phyloP scores from a whole-genome alignment of 1,140 invertebrate genomes.

The Leptopilina boulardi region DNA sequence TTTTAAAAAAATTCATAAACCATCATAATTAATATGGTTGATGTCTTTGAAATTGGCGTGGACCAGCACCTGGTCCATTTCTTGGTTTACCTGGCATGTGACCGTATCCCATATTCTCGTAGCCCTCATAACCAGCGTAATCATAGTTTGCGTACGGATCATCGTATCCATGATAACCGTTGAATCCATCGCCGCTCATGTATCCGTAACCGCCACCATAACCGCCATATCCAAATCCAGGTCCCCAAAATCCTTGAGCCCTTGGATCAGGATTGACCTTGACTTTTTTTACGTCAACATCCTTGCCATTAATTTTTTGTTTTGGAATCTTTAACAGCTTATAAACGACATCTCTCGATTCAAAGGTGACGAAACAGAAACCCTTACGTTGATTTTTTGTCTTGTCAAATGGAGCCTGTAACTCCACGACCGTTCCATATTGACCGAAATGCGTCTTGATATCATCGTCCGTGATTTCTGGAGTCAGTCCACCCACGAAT shows the following conservation, averaged over 20 bases:
- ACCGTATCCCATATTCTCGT: slow-evolving; percentile 71
- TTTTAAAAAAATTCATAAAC: slow-evolving; percentile 39
- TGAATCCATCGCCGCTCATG: slow-evolving; percentile 71
- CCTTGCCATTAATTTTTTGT: slow-evolving; percentile 81
- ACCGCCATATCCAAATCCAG: slow-evolving; percentile 72
- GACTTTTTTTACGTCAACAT: slow-evolving; percentile 78
- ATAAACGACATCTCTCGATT: slow-evolving; percentile 80
- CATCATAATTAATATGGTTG: slow-evolving; percentile 72
- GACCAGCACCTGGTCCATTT: slow-evolving; percentile 66
- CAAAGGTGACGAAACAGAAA: slow-evolving; percentile 83
- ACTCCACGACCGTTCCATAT: slow-evolving; percentile 80
- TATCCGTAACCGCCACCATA: slow-evolving; percentile 75
- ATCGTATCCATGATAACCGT: slow-evolving; percentile 73
- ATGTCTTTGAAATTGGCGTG: slow-evolving; percentile 76
- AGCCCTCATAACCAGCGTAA: slow-evolving; percentile 70
- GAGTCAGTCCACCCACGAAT: slow-evolving; percentile 82
- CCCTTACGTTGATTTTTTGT: slow-evolving; percentile 82
- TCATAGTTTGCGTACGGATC: slow-evolving; percentile 72
- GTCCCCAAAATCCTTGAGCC: slow-evolving; percentile 71
- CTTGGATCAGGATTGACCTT: slow-evolving; percentile 75
- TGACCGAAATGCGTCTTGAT: slow-evolving; percentile 80
- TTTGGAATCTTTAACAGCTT: slow-evolving; percentile 80
- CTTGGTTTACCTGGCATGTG: slow-evolving; percentile 68
- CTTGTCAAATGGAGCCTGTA: slow-evolving; percentile 85
- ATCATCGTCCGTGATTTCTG: slow-evolving; percentile 80